Evolutionary conservation across 2,888 invertebrate species (phyloP), one percentile per base, ranked within the genome.

Genomic region (Perithous albicinctus): DNA sequence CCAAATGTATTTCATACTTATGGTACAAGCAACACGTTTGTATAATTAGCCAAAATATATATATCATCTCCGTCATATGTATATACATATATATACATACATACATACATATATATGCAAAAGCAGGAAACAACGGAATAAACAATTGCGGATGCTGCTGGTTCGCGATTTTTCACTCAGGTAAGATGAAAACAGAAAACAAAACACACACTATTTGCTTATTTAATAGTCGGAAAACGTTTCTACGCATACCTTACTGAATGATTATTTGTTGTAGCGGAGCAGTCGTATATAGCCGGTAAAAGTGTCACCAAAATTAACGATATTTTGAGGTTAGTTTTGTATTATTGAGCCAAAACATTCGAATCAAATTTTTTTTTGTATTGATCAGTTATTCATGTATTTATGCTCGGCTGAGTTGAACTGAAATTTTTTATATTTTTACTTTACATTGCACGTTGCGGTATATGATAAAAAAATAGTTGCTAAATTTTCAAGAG

Each of bases 321-420:
- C 6, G 15, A 18, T 32, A 32, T 32, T 59, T 59, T 15, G 59
- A 59, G 59, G 59, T 59, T 59, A 59, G 59, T 59, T 59, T 35
- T 1, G 5, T 15, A 18, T 59, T 32, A 32, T 32, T 18, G 0
- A 6, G 32, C 1, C 12, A 59, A 29, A 56, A n/a, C 5, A 32
- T 32, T 10, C 7, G 32, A 18, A 0, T 15, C n/a, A 7, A 59
- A 54, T 2, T 3, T 5, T 12, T 7, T 20, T 18, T 23, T 20
- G 6, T 1, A 51, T 23, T n/a, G 51, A 51, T 23, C 23, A 2
- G 3, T n/a, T n/a, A n/a, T n/a, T n/a, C n/a, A n/a, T n/a, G n/a
- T n/a, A n/a, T n/a, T n/a, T n/a, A n/a, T n/a, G n/a, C n/a, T n/a
- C n/a, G n/a, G n/a, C n/a, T n/a, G n/a, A n/a, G n/a, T n/a, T n/a